These are phyloP conservation scores for Reticulitermes speratus DNA, from an alignment of 1,140 invertebrate genomes.

Conservation along the genomic window DNA sequence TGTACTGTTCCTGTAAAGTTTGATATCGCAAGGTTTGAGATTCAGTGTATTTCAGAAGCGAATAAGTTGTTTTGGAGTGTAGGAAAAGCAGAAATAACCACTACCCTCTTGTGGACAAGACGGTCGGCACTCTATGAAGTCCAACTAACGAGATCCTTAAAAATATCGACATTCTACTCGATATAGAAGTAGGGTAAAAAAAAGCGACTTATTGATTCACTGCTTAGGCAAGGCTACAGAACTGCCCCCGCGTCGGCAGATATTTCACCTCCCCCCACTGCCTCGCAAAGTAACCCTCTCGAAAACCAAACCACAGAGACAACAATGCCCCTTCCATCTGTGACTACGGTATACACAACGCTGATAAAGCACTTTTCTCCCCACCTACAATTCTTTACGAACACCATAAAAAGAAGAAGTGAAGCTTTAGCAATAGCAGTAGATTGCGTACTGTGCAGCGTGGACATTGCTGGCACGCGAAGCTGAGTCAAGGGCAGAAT, in stretches of 20 bases:
- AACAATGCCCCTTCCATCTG: not conserved
- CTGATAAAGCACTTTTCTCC: slow-evolving; percentile 11
- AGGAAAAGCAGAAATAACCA: not conserved
- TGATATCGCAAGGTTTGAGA: no score
- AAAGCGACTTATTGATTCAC: not conserved
- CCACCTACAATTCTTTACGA: slow-evolving; percentile 1
- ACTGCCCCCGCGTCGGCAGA: not conserved
- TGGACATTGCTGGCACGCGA: not conserved
- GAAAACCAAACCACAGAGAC: slow-evolving; percentile 10
- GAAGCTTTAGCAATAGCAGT: not conserved
- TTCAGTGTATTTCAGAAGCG: not conserved
- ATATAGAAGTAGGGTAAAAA: not conserved
- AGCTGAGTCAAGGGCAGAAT: not conserved
- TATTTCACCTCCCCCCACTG: not conserved
- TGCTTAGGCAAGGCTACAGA: not conserved
- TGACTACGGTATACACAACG: not conserved
- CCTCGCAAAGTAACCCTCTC: slow-evolving; percentile 12
- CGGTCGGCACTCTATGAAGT: not conserved
- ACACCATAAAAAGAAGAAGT: not conserved
- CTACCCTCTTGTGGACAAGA: not conserved
- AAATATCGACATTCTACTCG: not conserved
- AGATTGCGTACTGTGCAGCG: not conserved
- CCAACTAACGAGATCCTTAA: not conserved
- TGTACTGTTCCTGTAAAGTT: no score
- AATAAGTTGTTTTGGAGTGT: not conserved